Conservation (phyloP, 2,797 vertebrate genomes). For the Epinephelus coioides region DNA sequence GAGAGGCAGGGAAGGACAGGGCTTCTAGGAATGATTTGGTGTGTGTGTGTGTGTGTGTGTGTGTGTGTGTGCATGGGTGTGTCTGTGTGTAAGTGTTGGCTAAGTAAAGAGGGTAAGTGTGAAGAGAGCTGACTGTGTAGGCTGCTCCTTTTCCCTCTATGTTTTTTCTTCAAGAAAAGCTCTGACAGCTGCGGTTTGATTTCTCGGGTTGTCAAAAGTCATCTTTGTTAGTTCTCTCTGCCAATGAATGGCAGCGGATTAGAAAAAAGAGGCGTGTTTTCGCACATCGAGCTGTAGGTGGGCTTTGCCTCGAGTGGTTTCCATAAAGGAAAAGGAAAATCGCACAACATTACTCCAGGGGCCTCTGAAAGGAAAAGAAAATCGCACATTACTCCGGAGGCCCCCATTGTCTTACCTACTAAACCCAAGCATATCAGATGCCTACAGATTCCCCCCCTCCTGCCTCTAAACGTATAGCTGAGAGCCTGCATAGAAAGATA, state of each 20-base stretch:
- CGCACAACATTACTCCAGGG: slow-evolving; percentile 80
- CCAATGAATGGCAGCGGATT: slow-evolving; percentile 80
- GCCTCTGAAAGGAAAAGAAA: slow-evolving; percentile 75
- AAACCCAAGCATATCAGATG: slow-evolving; percentile 83
- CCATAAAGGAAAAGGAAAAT: slow-evolving; percentile 72
- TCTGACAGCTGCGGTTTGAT: slow-evolving; percentile 83
- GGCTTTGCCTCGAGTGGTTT: slow-evolving; percentile 82
- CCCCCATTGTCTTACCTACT: slow-evolving; percentile 80
- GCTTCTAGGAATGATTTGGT: slow-evolving; percentile 55
- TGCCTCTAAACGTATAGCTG: slow-evolving; percentile 74
- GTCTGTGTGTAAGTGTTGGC: slow-evolving; percentile 52
- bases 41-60: slow-evolving; percentile 41
- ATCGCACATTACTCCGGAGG: slow-evolving; percentile 78
- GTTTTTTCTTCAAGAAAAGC: slow-evolving; percentile 72
- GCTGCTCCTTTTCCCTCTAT: slow-evolving; percentile 63
- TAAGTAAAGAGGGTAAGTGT: slow-evolving; percentile 72
- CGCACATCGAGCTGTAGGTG: slow-evolving; percentile 81
- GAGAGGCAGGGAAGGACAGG: slow-evolving; percentile 57
- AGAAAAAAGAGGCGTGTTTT: slow-evolving; percentile 77
- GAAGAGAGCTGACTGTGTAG: slow-evolving; percentile 82
- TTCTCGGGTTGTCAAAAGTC: slow-evolving; percentile 85
- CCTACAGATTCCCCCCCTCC: slow-evolving; percentile 78
- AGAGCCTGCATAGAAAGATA: slow-evolving; percentile 86
- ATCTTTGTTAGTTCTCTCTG: slow-evolving; percentile 81
- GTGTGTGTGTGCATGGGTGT: slow-evolving; percentile 18